A percentile compares a stretch with the other conserved stretches of the same genome.
Evolutionary conservation across 2,113 vertebrate genomes (phyloP).

Genomic region (Nyctibius bracteatus): DNA sequence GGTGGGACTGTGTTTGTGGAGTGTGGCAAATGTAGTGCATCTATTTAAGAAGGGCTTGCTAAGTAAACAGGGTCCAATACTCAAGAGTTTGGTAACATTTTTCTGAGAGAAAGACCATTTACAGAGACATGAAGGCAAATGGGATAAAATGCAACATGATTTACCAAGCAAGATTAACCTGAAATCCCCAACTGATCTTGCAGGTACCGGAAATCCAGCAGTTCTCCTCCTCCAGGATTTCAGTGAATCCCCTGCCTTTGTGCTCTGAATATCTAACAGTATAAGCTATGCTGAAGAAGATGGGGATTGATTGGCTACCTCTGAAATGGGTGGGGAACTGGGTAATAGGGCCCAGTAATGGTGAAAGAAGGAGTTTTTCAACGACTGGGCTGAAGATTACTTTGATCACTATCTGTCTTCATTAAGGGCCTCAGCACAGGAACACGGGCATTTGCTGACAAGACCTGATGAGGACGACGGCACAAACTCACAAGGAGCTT

Average conservation of each 20-base stretch:
- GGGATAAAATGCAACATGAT: constrained; percentile 6
- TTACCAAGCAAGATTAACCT: constrained; percentile 15
- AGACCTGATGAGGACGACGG: background rate
- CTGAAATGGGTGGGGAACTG: background rate
- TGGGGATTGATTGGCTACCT: background rate
- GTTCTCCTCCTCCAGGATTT: background rate
- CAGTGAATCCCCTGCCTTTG: background rate
- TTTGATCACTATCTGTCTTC: background rate
- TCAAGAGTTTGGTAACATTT: background rate
- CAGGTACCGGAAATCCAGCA: constrained; percentile 27
- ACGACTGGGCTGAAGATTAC: background rate
- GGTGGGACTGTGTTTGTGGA: no score
- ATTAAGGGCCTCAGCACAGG: background rate
- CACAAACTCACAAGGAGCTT: background rate
- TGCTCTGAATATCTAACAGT: background rate
- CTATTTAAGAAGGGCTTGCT: background rate
- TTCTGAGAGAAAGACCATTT: background rate
- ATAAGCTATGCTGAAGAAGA: background rate
- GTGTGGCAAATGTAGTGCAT: fast-evolving
- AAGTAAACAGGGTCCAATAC: background rate
- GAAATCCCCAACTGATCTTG: constrained; percentile 24
- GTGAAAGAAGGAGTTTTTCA: background rate
- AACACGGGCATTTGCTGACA: fast-evolving
- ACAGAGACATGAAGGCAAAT: background rate
- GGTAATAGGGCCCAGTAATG: background rate